Percentiles rank a stretch among this genome's conserved stretches.
phyloP scores from a whole-genome alignment of 2,888 invertebrate genomes.

The Stenoptilia bipunctidactyla region DNA sequence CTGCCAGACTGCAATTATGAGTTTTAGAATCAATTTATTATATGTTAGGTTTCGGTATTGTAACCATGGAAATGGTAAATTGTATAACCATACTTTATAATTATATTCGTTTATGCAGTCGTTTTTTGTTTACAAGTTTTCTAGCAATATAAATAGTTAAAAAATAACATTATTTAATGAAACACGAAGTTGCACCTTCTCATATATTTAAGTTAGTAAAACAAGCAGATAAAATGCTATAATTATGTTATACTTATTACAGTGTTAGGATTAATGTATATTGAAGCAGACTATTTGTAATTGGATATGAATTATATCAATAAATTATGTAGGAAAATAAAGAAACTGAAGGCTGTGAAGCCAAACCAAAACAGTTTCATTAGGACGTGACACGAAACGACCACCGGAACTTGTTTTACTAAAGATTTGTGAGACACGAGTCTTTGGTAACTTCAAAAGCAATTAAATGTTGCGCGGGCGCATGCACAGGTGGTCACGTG shows the following conservation, averaged over 20 bases:
- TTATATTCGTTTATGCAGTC: too few relatives aligned
- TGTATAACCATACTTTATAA: too few relatives aligned
- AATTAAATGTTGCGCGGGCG: too few relatives aligned
- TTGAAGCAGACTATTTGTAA: constrained; percentile 24
- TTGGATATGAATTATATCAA: constrained; percentile 27
- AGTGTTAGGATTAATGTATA: constrained; percentile 20
- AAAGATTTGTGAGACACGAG: not conserved
- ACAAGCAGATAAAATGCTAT: not conserved
- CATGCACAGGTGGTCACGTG: constrained; percentile 20
- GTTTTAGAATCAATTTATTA: constrained; percentile 13
- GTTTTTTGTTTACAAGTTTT: not conserved
- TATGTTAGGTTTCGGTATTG: too few relatives aligned
- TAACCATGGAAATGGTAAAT: too few relatives aligned
- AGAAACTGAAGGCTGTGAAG: constrained; percentile 52
- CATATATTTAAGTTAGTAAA: constrained; percentile 10
- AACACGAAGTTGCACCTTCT: constrained; percentile 8
- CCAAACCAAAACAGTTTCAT: constrained; percentile 46
- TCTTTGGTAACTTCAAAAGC: too few relatives aligned
- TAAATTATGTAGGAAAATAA: constrained; percentile 41
- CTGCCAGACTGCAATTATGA: constrained; percentile 2
- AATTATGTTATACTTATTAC: constrained; percentile 17
- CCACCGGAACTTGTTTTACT: not conserved
- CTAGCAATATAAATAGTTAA: constrained; percentile 1
- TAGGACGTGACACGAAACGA: constrained; percentile 22
- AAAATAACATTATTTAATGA: not conserved